Evolutionary conservation across 2,113 vertebrate genomes (phyloP), one percentile per base, ranked within the genome.

Genomic region (Scopus umbretta): DNA sequence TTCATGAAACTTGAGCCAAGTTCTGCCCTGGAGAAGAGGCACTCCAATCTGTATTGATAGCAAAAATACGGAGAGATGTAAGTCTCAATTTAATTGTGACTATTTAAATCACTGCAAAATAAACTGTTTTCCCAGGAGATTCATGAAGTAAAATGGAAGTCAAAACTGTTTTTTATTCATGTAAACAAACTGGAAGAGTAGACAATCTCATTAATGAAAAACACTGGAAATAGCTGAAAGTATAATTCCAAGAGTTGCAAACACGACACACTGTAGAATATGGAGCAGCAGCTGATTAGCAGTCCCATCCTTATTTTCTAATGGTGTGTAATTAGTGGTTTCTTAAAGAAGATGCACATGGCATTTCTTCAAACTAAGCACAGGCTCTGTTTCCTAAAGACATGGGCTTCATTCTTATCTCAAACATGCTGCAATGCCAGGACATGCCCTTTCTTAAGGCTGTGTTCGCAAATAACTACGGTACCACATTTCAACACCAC

Each of bases 201-300:
- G 97, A 97, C 96, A 97, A 98, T 95, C 91, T 84, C 36, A 36
- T 96, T 98, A 97, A 98, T 93, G 92, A 96, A 95, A 91, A 96
- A 47, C 50, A 80, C 74, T 82, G 93, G 96, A 98, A 97, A 97
- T 65, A 93, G 86, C 94, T 95, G 80, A 96, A 93, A 68, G 38
- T 95, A 78, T 84, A 92, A 95, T 90, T 97, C 86, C 90, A 96
- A 87, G 96, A 96, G 56, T 13, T 91, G 88, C 82, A 96, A 96
- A 95, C 68, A 92, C 10, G 43, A 95, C 62, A 68, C 36, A 16
- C 34, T 96, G 61, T 11, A 89, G 88, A 97, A 96, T 79, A 95
- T 19, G 78, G 91, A 97, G 92, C 40, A 2, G 92, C 91, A 96
- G 87, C 80, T 95, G 79, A 95, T 94, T 88, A 97, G 67, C 88